Evolutionary conservation across 2,113 vertebrate species (phyloP), one percentile per base, ranked within the genome.

Genomic region (Shinisaurus crocodilurus): DNA sequence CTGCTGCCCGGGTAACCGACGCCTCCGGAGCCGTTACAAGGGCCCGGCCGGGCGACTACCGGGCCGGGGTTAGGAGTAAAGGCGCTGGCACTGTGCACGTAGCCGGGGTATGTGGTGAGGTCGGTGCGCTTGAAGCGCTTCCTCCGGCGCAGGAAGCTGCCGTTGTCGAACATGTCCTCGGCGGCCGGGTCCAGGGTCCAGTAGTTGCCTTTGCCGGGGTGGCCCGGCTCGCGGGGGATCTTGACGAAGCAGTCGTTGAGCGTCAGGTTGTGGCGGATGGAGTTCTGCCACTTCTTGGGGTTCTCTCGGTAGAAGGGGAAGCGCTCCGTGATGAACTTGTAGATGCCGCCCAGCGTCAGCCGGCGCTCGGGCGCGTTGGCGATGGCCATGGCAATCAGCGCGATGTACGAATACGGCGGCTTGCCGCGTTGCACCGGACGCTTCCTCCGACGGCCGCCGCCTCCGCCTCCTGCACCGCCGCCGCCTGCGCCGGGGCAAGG

Each of bases 271-370:
- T 98, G 98, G 77, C 98, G 96, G 94, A 98, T 98, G 79, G 98
- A 98, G 96, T 99, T 99, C 77, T 99, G 98, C 81, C 98, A 99
- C 96, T 99, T 99, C 95, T 98, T 98, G 4, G 99, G 98, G 97
- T 99, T 98, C 95, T 99, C 99, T 48, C 99, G 97, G 96, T 99
- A 99, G 96, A 99, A 99, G 5, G 99, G 98, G 90, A 99, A 99
- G 32, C 98, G 98, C 96, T 99, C 99, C 92, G 98, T 99, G 96
- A 99, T 99, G 97, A 99, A 99, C 91, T 98, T 98, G 92, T 99
- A 99, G 95, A 99, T 99, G 90, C 98, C 98, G 1, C 99, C 99
- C 93, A 99, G 95, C 2, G 99, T 99, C 88, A 99, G 98, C 63
- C 99, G 98, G 92, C 98, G 98, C 95, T 99, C 99, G 0, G 99